These are phyloP conservation scores for Patella depressa DNA, from an alignment of 2,888 invertebrate species.

Conservation along the genomic window DNA sequence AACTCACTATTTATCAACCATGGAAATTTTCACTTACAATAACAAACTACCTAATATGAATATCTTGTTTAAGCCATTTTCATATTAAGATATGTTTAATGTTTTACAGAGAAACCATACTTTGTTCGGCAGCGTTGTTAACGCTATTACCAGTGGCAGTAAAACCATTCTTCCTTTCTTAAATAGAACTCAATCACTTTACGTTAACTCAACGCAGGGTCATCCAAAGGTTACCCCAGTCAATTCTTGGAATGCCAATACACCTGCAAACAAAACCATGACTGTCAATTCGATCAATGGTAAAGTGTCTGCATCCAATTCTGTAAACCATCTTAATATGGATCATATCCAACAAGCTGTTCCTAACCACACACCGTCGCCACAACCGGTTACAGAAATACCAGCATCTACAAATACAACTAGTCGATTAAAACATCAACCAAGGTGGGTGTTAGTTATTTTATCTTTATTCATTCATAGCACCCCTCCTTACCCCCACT, in stretches of 20 bases:
- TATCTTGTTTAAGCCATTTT: too few species aligned
- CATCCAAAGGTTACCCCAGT: conserved; percentile 59
- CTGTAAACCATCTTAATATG: conserved; percentile 60
- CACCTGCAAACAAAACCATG: conserved; percentile 28
- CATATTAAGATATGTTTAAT: conserved; percentile 1
- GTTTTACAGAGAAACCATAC: conserved; percentile 90
- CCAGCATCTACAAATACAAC: too few species aligned
- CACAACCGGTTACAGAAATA: too few species aligned
- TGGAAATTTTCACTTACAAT: too few species aligned
- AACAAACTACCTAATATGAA: too few species aligned
- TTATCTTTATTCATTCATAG: too few species aligned
- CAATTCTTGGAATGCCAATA: conserved; percentile 57
- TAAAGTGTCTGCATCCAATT: conserved; percentile 55
- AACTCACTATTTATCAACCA: too few species aligned
- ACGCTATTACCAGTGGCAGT: conserved; percentile 58
- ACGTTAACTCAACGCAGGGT: conserved; percentile 56
- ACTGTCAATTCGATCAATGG: conserved; percentile 51
- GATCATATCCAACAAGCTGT: conserved; percentile 15
- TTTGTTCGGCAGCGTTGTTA: conserved; percentile 88
- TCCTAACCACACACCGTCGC: not conserved
- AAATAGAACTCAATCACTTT: conserved; percentile 65
- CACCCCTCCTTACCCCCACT: too few species aligned
- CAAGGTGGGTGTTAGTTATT: too few species aligned
- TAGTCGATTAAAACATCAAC: too few species aligned
- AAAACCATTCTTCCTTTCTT: conserved; percentile 58